Conservation (phyloP, 2,888 invertebrate species). For the Euclidia mi region DNA sequence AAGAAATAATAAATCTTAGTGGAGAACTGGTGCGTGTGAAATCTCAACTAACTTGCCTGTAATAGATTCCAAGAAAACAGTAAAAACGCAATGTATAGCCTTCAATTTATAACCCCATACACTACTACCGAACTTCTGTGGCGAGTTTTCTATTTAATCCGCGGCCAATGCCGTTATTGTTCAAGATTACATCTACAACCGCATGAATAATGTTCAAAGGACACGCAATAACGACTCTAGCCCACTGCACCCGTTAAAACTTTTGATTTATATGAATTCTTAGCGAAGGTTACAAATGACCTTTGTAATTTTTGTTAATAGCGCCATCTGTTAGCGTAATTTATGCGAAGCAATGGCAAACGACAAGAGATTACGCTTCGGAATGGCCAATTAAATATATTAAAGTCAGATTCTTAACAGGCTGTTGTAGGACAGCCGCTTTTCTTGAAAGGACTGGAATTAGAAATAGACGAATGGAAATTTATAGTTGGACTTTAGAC, state of each 20-base stretch:
- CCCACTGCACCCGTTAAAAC: constrained; percentile 1
- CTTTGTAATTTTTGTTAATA: constrained; percentile 37
- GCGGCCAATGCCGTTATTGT: constrained; percentile 24
- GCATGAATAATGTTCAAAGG: constrained; percentile 35
- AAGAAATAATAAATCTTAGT: not conserved
- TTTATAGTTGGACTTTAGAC: too few relatives aligned
- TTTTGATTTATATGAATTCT: constrained; percentile 9
- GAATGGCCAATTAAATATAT: constrained; percentile 34
- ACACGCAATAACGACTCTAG: constrained; percentile 35
- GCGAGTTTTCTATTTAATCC: constrained; percentile 24
- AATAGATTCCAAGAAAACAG: constrained; percentile 1
- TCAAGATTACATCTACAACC: constrained; percentile 37
- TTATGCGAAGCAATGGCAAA: constrained; percentile 34
- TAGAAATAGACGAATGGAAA: not conserved
- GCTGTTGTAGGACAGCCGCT: not conserved
- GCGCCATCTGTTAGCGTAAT: constrained; percentile 41
- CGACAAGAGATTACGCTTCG: constrained; percentile 26
- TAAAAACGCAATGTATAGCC: constrained; percentile 8
- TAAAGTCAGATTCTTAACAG: constrained; percentile 30
- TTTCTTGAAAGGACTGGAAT: not conserved
- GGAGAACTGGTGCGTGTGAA: constrained; percentile 8
- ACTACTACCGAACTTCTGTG: constrained; percentile 17
- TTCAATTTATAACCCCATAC: not conserved
- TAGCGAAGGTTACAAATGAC: constrained; percentile 5
- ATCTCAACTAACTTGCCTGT: constrained; percentile 5